Evolutionary conservation across 35 echinoderm and acorn worm species (phyloP).

Genomic region (Lytechinus pictus): DNA sequence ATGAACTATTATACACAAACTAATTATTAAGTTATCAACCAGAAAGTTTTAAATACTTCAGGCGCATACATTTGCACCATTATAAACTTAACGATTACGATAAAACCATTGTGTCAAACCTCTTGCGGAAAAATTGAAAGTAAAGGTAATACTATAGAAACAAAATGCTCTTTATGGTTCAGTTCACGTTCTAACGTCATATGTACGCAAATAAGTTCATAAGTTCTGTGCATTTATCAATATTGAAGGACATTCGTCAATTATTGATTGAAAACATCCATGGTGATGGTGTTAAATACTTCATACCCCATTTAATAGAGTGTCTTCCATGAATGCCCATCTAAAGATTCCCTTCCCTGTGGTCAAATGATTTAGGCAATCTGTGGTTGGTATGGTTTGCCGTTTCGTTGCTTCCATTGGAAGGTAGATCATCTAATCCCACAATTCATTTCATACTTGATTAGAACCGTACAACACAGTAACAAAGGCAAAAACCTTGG

Average conservation of each 20-base stretch:
- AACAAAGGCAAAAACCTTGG: neutral
- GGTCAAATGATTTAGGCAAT: slow-evolving; percentile 2
- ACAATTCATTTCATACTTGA: slow-evolving; percentile 4
- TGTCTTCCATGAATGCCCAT: neutral
- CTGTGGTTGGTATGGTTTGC: neutral
- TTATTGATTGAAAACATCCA: slow-evolving; percentile 13
- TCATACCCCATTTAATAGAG: neutral
- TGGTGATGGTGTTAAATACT: neutral
- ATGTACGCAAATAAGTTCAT: neutral
- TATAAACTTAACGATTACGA: too few species aligned
- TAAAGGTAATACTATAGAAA: too few species aligned
- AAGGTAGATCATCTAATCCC: neutral
- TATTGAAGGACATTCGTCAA: slow-evolving; percentile 8
- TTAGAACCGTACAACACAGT: neutral
- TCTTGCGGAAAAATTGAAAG: too few species aligned
- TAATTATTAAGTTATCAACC: too few species aligned
- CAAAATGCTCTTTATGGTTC: neutral
- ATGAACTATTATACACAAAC: too few species aligned
- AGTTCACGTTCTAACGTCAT: neutral
- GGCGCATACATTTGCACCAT: too few species aligned
- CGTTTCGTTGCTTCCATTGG: neutral
- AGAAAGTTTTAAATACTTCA: too few species aligned
- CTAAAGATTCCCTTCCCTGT: neutral
- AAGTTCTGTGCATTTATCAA: neutral
- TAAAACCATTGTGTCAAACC: too few species aligned